These are phyloP conservation scores for Metellina segmentata DNA, from an alignment of 2,888 invertebrate species.

Conservation along the genomic window DNA sequence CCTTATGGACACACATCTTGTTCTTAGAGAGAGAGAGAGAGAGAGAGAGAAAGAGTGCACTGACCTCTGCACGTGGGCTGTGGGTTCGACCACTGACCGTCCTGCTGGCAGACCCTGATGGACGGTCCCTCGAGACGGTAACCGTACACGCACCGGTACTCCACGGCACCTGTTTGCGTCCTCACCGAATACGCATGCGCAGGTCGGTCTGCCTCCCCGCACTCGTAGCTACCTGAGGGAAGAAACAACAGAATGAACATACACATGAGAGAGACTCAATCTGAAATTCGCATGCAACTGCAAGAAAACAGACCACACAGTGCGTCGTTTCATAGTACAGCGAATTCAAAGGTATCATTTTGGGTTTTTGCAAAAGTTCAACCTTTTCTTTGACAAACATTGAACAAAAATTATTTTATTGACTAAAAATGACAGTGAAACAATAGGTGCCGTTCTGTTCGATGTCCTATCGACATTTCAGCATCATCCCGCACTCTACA, in stretches of 20 bases:
- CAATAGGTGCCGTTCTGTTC: too few species aligned
- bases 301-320: not conserved
- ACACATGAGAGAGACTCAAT: not conserved
- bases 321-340: not conserved
- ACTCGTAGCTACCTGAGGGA: conserved; percentile 78
- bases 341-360: not conserved
- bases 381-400: too few species aligned
- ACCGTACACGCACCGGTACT: conserved; percentile 75
- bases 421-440: too few species aligned
- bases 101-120: conserved; percentile 57
- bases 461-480: too few species aligned
- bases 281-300: not conserved
- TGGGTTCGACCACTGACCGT: conserved; percentile 76
- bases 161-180: conserved; percentile 60
- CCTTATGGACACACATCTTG: not conserved
- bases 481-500: too few species aligned
- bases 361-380: too few species aligned
- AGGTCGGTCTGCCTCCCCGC: conserved; percentile 79
- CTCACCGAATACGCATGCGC: conserved; percentile 76
- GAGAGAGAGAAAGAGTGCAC: not conserved
- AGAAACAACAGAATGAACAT: not conserved
- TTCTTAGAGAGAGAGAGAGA: not conserved
- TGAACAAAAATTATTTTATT: too few species aligned
- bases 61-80: conserved; percentile 76
- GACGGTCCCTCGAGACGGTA: conserved; percentile 74